Evolutionary conservation across 2,888 invertebrate species (phyloP).

Genomic region (Metellina segmentata): DNA sequence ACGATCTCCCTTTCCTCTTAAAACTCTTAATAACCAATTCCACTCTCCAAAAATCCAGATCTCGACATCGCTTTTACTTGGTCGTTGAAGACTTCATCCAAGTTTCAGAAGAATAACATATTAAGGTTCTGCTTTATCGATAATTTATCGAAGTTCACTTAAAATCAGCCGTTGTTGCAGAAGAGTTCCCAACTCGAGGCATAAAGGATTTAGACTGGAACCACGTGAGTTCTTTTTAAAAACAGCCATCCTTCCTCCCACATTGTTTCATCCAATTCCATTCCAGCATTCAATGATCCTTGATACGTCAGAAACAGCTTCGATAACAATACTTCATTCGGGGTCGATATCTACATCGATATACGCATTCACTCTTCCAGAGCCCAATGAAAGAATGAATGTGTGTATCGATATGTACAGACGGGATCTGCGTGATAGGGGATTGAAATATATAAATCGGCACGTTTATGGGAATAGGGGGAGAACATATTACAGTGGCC

Average conservation of each 20-base stretch:
- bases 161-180: not conserved
- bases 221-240: not conserved
- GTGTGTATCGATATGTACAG: conserved; percentile 29
- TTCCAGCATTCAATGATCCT: conserved; percentile 37
- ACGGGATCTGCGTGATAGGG: conserved; percentile 20
- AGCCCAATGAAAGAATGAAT: conserved; percentile 51
- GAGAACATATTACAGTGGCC: not conserved
- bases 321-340: conserved; percentile 54
- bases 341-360: conserved; percentile 37
- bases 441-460: conserved; percentile 36
- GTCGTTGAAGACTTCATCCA: not conserved
- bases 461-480: conserved; percentile 42
- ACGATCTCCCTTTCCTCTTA: not conserved
- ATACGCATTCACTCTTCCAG: not conserved
- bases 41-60: not conserved
- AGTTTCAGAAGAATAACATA: not conserved
- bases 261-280: conserved; percentile 33
- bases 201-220: not conserved
- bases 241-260: not conserved
- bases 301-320: conserved; percentile 59
- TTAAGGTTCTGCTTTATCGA: not conserved
- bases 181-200: not conserved
- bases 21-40: not conserved
- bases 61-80: not conserved
- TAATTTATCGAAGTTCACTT: not conserved